Conservation (phyloP, 2,797 vertebrate genomes). For the Arnoldichthys spilopterus region DNA sequence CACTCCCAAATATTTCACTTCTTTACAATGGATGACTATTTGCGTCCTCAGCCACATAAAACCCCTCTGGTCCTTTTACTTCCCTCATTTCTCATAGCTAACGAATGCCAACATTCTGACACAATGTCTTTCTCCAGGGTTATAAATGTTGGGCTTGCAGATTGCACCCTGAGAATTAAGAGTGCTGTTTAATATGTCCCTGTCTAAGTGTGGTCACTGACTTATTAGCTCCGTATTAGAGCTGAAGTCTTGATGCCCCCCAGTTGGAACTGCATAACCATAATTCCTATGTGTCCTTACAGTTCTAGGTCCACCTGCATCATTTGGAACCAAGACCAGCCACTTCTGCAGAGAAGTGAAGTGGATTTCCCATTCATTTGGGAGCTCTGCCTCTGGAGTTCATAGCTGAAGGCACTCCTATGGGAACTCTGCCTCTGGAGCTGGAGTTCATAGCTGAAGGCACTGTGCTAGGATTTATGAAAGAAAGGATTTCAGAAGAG, state of each 20-base stretch:
- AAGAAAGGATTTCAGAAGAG: too few relatives aligned
- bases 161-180: conserved; percentile 43
- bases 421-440: not conserved
- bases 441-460: not conserved
- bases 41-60: not conserved
- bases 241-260: conserved; percentile 22
- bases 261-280: conserved; percentile 33
- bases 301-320: conserved; percentile 29
- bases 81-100: conserved; percentile 20
- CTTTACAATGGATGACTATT: conserved; percentile 1
- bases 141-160: conserved; percentile 35
- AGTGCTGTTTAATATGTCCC: conserved; percentile 51
- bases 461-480: too few relatives aligned
- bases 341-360: not conserved
- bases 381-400: not conserved
- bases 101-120: conserved; percentile 16
- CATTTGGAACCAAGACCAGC: conserved; percentile 17
- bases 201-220: conserved; percentile 42
- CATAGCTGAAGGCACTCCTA: too few relatives aligned
- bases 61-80: conserved; percentile 11
- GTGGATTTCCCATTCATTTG: not conserved
- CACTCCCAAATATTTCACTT: conserved; percentile 8
- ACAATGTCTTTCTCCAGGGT: conserved; percentile 23
- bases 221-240: conserved; percentile 55
- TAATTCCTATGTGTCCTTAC: conserved; percentile 40